phyloP scores from a whole-genome alignment of 2,797 vertebrate species.

The Notolabrus celidotus region DNA sequence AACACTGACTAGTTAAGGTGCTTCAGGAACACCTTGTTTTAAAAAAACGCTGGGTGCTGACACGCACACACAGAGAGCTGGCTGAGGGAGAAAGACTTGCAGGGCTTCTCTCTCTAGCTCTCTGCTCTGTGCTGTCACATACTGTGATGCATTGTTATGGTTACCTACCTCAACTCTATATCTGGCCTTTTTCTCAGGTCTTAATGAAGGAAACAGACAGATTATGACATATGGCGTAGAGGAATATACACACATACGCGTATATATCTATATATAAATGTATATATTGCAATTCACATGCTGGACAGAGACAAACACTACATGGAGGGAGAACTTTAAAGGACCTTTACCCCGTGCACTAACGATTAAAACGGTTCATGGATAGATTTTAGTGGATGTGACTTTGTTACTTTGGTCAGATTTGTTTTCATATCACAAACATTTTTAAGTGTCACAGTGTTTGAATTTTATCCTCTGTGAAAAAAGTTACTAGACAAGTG shows the following conservation, averaged over 20 bases:
- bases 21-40: slow-evolving; percentile 54
- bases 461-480: slow-evolving; percentile 46
- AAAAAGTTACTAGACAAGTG: slow-evolving; percentile 22
- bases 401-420: slow-evolving; percentile 39
- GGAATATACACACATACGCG: slow-evolving; percentile 24
- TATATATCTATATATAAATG: slow-evolving; percentile 42
- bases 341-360: slow-evolving; percentile 67
- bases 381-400: slow-evolving; percentile 54
- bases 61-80: slow-evolving; percentile 33
- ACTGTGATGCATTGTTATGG: slow-evolving; percentile 65
- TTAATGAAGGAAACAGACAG: slow-evolving; percentile 64
- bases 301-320: slow-evolving; percentile 39
- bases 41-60: slow-evolving; percentile 33
- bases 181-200: slow-evolving; percentile 78
- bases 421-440: slow-evolving; percentile 26
- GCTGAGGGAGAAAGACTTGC: slow-evolving; percentile 37
- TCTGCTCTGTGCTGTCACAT: slow-evolving; percentile 39
- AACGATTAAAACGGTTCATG: slow-evolving; percentile 46
- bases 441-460: slow-evolving; percentile 44
- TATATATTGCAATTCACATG: slow-evolving; percentile 38
- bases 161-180: slow-evolving; percentile 85
- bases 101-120: slow-evolving; percentile 24
- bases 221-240: slow-evolving; percentile 46
- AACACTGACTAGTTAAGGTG: slow-evolving; percentile 45
- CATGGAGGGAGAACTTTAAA: slow-evolving; percentile 53